phyloP scores from a whole-genome alignment of 2,113 vertebrate genomes.

The Pseudolaguvia tuberculata region DNA sequence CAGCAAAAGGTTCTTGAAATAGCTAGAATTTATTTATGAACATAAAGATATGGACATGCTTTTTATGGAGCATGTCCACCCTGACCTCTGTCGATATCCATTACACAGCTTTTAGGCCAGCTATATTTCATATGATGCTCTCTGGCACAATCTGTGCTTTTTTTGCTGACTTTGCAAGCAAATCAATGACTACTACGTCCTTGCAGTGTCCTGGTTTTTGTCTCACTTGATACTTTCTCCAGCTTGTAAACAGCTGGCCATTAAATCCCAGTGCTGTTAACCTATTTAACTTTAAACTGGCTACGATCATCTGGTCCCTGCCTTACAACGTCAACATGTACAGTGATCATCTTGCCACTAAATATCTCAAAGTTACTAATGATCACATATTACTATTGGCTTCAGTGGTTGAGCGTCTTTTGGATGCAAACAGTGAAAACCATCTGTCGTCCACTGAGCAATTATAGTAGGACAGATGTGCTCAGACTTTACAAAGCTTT shows the following conservation, averaged over 20 bases:
- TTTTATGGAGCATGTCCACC: background rate
- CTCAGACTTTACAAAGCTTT: constrained; percentile 3
- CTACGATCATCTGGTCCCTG: background rate
- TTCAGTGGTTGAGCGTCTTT: constrained; percentile 15
- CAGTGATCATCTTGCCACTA: constrained; percentile 3
- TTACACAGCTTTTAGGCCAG: constrained; percentile 5
- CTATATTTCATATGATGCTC: background rate
- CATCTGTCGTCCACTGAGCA: background rate
- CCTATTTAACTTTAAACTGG: background rate
- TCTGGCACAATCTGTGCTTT: background rate
- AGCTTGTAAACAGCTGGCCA: background rate
- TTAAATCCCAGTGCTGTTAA: background rate
- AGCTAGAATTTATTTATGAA: constrained; percentile 24
- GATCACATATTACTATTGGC: background rate
- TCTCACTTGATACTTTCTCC: constrained; percentile 2
- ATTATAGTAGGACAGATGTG: constrained; percentile 8
- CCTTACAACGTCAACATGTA: background rate
- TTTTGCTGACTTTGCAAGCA: background rate
- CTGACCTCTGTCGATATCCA: constrained; percentile 6
- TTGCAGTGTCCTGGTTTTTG: background rate
- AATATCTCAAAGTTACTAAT: background rate
- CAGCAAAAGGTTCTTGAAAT: constrained; percentile 27
- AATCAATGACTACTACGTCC: background rate
- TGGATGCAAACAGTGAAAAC: background rate
- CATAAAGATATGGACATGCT: background rate